phyloP scores from a whole-genome alignment of 2,888 invertebrate genomes.

The Plagiodera versicolora region DNA sequence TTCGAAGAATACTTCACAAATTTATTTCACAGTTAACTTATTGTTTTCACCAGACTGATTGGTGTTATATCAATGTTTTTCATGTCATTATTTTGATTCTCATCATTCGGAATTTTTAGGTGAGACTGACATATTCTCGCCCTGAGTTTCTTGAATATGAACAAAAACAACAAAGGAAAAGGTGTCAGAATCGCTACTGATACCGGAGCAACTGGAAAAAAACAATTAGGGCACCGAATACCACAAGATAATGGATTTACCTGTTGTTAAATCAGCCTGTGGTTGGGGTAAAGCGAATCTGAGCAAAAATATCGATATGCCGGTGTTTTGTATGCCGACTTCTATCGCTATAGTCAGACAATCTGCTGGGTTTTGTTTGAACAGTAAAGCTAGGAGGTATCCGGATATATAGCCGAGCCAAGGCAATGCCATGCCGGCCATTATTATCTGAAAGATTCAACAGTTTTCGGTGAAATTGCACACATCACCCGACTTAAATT shows the following conservation, averaged over 20 bases:
- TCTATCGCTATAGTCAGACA: constrained; percentile 88
- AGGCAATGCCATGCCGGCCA: constrained; percentile 79
- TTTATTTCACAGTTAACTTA: not conserved
- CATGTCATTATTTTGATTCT: constrained; percentile 13
- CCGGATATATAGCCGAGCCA: constrained; percentile 80
- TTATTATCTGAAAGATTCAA: constrained; percentile 64
- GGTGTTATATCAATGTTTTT: not conserved
- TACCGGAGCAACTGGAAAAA: constrained; percentile 78
- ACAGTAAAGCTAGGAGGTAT: constrained; percentile 62
- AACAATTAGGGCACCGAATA: constrained; percentile 18
- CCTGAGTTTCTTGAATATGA: constrained; percentile 59
- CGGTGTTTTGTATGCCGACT: constrained; percentile 92
- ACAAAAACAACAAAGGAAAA: constrained; percentile 65
- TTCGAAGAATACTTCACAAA: not conserved
- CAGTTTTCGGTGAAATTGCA: no score
- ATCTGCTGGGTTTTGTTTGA: constrained; percentile 67
- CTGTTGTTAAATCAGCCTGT: constrained; percentile 84
- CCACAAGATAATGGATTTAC: constrained; percentile 51
- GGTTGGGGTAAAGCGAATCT: constrained; percentile 81
- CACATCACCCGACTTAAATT: no score
- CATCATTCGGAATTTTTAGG: constrained; percentile 15
- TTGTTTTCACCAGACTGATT: not conserved
- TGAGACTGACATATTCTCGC: constrained; percentile 51
- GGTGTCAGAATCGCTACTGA: constrained; percentile 94
- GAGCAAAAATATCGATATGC: constrained; percentile 86